Conservation (phyloP, 2,888 invertebrate genomes). For the Nephrocerus scutellatus region DNA sequence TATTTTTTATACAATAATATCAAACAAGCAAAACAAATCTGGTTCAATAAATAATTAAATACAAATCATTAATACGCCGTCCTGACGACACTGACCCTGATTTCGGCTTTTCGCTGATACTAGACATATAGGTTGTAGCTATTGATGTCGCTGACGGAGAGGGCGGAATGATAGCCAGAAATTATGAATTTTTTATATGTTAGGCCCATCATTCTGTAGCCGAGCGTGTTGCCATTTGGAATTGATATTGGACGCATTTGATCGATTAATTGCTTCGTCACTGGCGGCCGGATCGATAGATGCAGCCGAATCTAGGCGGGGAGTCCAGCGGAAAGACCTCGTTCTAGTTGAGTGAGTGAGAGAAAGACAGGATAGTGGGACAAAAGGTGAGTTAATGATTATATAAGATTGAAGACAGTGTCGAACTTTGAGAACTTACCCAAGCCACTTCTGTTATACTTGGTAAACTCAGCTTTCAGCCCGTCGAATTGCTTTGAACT, state of each 20-base stretch:
- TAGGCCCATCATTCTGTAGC: slow-evolving; percentile 38
- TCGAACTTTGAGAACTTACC: slow-evolving; percentile 24
- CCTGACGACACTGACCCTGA: slow-evolving; percentile 35
- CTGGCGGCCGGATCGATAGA: slow-evolving; percentile 47
- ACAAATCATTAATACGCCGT: too few relatives aligned
- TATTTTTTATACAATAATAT: too few relatives aligned
- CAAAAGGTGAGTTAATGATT: too few relatives aligned
- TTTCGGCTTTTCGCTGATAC: slow-evolving; percentile 44
- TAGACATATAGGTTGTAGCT: slow-evolving; percentile 38
- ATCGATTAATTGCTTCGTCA: slow-evolving; percentile 44
- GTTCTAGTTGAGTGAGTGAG: slow-evolving; percentile 28
- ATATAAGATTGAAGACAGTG: neutral
- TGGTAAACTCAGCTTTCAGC: slow-evolving; percentile 52
- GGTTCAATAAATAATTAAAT: too few relatives aligned
- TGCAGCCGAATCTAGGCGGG: slow-evolving; percentile 41
- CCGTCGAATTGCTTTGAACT: slow-evolving; percentile 77
- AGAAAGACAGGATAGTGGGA: neutral
- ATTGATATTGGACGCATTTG: slow-evolving; percentile 47
- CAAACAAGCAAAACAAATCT: too few relatives aligned
- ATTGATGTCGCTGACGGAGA: too few relatives aligned
- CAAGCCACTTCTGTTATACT: slow-evolving; percentile 34
- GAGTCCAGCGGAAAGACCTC: slow-evolving; percentile 42
- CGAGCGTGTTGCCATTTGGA: slow-evolving; percentile 42
- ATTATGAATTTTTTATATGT: slow-evolving; percentile 27
- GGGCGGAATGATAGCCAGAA: slow-evolving; percentile 20